Evolutionary conservation across 2,113 vertebrate species (phyloP).

Genomic region (Paramormyrops kingsleyae): DNA sequence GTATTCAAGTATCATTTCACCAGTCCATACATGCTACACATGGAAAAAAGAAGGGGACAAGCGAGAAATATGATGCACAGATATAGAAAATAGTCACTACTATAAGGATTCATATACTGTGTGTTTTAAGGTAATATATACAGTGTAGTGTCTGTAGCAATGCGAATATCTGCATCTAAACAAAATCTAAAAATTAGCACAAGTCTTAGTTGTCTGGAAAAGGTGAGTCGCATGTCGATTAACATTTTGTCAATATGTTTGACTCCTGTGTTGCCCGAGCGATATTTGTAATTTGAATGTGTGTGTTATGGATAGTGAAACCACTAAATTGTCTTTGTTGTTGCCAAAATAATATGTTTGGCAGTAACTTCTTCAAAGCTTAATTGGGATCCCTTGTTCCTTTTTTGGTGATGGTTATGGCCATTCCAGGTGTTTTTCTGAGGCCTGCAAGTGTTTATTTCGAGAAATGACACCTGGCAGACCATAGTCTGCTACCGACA

Average conservation of each 20-base stretch:
- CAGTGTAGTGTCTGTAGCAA: not conserved
- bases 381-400: not conserved
- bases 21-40: not conserved
- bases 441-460: not conserved
- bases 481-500: not conserved
- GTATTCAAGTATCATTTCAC: not conserved
- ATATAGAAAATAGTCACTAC: not conserved
- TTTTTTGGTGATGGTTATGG: not conserved
- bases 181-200: not conserved
- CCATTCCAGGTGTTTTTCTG: constrained; percentile 3
- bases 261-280: not conserved
- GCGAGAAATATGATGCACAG: not conserved
- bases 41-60: not conserved
- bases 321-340: not conserved
- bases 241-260: not conserved
- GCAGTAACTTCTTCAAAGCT: not conserved
- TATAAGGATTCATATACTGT: not conserved
- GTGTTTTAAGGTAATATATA: not conserved
- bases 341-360: not conserved
- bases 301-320: not conserved
- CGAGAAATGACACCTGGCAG: not conserved
- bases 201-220: not conserved
- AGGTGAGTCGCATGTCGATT: not conserved
- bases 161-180: not conserved
- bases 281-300: not conserved